Conservation (phyloP, 2,888 invertebrate species). For the Ophion obscuratus region DNA sequence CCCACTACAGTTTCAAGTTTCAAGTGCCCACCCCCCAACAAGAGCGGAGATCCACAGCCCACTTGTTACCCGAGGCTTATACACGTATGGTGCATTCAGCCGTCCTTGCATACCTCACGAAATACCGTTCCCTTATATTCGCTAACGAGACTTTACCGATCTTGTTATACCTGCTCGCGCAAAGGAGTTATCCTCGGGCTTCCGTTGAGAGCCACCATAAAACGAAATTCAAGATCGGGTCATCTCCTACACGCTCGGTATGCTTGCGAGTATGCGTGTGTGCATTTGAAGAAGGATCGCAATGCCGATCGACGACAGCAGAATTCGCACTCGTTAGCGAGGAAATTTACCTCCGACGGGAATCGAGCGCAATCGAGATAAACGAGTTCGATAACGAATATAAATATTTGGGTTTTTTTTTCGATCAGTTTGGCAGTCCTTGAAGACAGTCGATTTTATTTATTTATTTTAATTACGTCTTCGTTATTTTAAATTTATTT, state of each 20-base stretch:
- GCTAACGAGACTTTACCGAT: constrained; percentile 61
- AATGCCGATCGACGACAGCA: background rate
- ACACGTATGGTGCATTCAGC: background rate
- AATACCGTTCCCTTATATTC: constrained; percentile 13
- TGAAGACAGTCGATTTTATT: background rate
- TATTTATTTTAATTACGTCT: no score
- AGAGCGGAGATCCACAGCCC: constrained; percentile 39
- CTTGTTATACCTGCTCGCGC: constrained; percentile 21
- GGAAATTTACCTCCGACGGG: background rate
- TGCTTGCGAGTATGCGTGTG: constrained; percentile 6
- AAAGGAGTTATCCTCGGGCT: constrained; percentile 12
- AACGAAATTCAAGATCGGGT: constrained; percentile 41
- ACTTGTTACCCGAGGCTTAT: background rate
- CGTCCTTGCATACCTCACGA: background rate
- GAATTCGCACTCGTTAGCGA: constrained; percentile 1
- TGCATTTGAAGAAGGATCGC: background rate
- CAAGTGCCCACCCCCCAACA: constrained; percentile 1
- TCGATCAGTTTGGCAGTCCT: no score
- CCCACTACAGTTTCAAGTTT: background rate
- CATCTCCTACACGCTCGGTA: background rate
- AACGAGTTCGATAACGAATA: constrained; percentile 1
- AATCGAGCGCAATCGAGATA: constrained; percentile 1
- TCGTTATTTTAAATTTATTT: no score
- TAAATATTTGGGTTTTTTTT: background rate
- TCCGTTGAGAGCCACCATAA: constrained; percentile 16